These are phyloP conservation scores for Cyprinodon tularosa DNA, from an alignment of 2,113 vertebrate genomes.

Conservation along the genomic window DNA sequence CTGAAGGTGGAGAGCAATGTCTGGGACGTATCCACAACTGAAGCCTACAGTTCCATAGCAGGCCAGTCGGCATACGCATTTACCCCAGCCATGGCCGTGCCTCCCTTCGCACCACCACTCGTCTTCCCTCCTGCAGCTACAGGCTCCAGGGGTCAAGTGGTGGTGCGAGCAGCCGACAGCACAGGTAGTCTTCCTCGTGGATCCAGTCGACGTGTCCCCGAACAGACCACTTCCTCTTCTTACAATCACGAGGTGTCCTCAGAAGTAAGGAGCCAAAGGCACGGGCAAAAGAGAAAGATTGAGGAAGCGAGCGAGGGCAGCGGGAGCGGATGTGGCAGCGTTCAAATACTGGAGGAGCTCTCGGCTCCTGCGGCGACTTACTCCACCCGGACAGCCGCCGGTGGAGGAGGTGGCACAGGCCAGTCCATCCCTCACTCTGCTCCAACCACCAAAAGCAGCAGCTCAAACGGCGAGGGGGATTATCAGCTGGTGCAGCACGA, in stretches of 20 bases:
- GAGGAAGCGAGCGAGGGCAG: conserved; percentile 83
- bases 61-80: conserved; percentile 91
- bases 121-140: conserved; percentile 87
- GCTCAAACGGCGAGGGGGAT: conserved; percentile 94
- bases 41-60: conserved; percentile 82
- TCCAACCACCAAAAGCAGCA: conserved; percentile 94
- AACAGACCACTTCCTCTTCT: conserved; percentile 79
- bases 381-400: conserved; percentile 92
- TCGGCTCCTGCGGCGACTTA: conserved; percentile 92
- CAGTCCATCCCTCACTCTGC: conserved; percentile 84
- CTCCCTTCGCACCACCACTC: conserved; percentile 86
- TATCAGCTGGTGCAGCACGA: conserved; percentile 98
- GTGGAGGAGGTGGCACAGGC: conserved; percentile 88
- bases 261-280: conserved; percentile 80
- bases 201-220: conserved; percentile 84
- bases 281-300: conserved; percentile 95
- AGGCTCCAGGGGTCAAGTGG: conserved; percentile 89
- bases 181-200: conserved; percentile 86
- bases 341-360: conserved; percentile 98
- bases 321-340: conserved; percentile 90
- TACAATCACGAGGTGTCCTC: conserved; percentile 69
- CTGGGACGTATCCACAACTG: conserved; percentile 93
- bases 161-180: conserved; percentile 94
- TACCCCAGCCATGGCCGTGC: conserved; percentile 79
- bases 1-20: conserved; percentile 95